Conservation (phyloP, 2,113 vertebrate genomes). For the Thinocorus orbignyianus region DNA sequence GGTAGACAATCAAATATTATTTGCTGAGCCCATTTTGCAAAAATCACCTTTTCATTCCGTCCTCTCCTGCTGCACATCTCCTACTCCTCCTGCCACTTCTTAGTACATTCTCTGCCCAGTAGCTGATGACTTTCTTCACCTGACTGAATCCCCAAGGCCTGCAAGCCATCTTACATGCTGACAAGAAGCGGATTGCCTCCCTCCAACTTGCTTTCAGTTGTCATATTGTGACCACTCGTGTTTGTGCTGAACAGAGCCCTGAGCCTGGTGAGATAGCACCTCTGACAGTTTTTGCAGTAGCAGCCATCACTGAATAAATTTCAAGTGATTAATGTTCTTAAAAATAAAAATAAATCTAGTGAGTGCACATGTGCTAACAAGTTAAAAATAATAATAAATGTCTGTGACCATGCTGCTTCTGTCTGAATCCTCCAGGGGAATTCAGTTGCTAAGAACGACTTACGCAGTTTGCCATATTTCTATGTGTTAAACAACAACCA, state of each 20-base stretch:
- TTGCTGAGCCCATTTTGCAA: neutral
- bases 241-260: neutral
- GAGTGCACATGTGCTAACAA: conserved; percentile 34
- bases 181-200: neutral
- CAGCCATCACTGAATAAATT: neutral
- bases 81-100: neutral
- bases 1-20: neutral
- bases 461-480: neutral
- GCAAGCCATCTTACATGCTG: neutral
- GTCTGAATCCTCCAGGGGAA: neutral
- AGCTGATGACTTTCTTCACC: neutral
- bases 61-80: neutral
- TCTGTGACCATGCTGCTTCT: conserved; percentile 30
- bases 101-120: neutral
- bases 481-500: conserved; percentile 5
- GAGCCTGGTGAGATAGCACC: neutral
- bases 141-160: neutral
- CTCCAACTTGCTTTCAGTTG: neutral
- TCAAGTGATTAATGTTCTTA: neutral
- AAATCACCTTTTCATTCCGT: neutral
- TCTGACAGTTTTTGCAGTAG: neutral
- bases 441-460: conserved; percentile 23
- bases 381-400: conserved; percentile 57
- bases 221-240: neutral
- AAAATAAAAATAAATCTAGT: conserved; percentile 12